phyloP scores from a whole-genome alignment of 2,888 invertebrate genomes.

The Coelopa pilipes region DNA sequence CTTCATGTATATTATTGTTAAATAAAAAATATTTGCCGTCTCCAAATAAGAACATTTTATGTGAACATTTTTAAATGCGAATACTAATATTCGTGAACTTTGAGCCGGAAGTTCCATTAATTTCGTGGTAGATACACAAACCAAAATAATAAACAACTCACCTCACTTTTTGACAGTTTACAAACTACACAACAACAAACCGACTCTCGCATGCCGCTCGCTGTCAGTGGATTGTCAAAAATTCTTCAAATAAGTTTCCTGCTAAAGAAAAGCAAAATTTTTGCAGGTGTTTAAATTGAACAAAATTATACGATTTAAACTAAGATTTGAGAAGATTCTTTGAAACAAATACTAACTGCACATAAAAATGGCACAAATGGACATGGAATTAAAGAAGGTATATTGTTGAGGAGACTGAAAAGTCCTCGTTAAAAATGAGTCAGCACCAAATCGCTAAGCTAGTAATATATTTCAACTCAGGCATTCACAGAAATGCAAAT shows the following conservation, averaged over 20 bases:
- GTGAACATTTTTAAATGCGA: too few species aligned
- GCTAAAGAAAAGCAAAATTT: background rate
- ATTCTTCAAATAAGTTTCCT: background rate
- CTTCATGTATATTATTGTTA: too few species aligned
- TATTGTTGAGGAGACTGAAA: constrained; percentile 9
- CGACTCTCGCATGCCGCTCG: constrained; percentile 1
- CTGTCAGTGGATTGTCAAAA: constrained; percentile 15
- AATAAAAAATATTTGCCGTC: too few species aligned
- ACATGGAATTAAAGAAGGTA: constrained; percentile 66
- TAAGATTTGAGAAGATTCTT: constrained; percentile 17
- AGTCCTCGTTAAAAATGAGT: constrained; percentile 27
- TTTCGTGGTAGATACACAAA: too few species aligned
- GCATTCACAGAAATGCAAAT: constrained; percentile 84
- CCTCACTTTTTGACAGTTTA: too few species aligned
- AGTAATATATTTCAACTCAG: constrained; percentile 58
- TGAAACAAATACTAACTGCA: constrained; percentile 25
- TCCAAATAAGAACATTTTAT: too few species aligned
- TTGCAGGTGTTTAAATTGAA: constrained; percentile 47
- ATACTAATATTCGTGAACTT: too few species aligned
- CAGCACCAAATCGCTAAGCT: constrained; percentile 15
- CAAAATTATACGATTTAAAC: constrained; percentile 35
- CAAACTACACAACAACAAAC: background rate
- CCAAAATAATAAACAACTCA: too few species aligned
- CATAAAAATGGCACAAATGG: constrained; percentile 63
- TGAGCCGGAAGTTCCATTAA: too few species aligned